These are phyloP conservation scores for Trachelus tabidus DNA, from an alignment of 2,888 invertebrate genomes.

Conservation along the genomic window DNA sequence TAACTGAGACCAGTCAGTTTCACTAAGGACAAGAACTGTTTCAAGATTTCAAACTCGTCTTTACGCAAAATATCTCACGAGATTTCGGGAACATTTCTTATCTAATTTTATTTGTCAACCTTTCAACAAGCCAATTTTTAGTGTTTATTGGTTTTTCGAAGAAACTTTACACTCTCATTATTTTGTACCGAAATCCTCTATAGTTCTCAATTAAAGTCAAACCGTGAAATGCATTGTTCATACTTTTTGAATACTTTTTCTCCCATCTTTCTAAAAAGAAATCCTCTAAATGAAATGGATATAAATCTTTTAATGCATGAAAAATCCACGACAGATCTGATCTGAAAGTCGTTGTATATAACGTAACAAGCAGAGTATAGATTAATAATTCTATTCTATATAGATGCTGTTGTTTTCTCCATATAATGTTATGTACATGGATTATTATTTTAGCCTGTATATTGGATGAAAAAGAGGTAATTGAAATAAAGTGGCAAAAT, in stretches of 20 bases:
- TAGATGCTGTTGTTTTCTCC: slow-evolving; percentile 48
- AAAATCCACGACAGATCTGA: background rate
- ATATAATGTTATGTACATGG: slow-evolving; percentile 51
- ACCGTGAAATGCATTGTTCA: background rate
- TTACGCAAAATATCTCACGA: background rate
- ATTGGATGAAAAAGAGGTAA: slow-evolving; percentile 26
- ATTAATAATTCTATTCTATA: slow-evolving; percentile 32
- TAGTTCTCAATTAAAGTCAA: background rate
- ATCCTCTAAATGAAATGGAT: background rate
- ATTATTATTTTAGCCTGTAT: slow-evolving; percentile 43
- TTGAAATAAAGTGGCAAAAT: slow-evolving; percentile 34
- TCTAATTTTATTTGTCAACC: background rate
- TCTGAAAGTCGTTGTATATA: slow-evolving; percentile 38
- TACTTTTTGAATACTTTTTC: background rate
- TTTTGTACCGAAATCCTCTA: background rate
- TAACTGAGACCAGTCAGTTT: background rate
- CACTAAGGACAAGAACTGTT: background rate
- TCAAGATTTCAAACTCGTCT: background rate
- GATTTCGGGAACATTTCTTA: background rate
- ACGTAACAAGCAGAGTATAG: slow-evolving; percentile 40
- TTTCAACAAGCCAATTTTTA: background rate
- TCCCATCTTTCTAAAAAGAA: background rate
- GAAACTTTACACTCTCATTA: background rate
- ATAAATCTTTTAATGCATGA: background rate
- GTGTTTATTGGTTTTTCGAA: background rate